phyloP scores from a whole-genome alignment of 2,113 vertebrate genomes.

The Chionis minor region DNA sequence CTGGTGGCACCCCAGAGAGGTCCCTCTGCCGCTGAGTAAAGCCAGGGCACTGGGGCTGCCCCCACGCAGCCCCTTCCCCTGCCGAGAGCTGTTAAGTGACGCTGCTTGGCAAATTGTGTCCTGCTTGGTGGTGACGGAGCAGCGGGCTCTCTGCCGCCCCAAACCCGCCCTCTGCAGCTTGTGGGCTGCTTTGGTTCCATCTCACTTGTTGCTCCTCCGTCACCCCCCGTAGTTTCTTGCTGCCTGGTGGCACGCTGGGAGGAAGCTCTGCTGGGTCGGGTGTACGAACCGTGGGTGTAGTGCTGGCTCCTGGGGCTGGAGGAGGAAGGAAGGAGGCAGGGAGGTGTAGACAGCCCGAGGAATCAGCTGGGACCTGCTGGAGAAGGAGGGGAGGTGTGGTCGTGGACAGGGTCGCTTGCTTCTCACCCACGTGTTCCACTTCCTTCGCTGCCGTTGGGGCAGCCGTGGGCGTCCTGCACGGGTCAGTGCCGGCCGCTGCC shows the following conservation, averaged over 20 bases:
- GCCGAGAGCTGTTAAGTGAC: background rate
- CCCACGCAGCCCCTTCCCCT: background rate
- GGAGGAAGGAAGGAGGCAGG: background rate
- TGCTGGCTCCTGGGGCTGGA: background rate
- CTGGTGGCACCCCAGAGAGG: background rate
- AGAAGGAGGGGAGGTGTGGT: background rate
- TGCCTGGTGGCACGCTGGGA: background rate
- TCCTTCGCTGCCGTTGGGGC: fast-evolving
- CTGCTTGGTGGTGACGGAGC: background rate
- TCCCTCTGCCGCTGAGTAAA: background rate
- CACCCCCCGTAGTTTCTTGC: background rate
- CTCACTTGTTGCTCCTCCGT: background rate
- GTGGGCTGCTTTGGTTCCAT: background rate
- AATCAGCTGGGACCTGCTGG: background rate
- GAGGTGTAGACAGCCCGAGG: background rate
- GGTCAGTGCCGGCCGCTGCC: background rate
- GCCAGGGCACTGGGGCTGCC: background rate
- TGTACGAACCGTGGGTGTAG: background rate
- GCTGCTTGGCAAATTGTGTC: background rate
- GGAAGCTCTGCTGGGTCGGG: too few species aligned
- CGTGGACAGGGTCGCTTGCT: fast-evolving
- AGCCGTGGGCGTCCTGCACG: fast-evolving
- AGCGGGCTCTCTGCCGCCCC: background rate
- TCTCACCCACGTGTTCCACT: fast-evolving
- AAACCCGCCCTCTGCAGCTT: background rate